Evolutionary conservation across 1,140 invertebrate genomes (phyloP).

Genomic region (Lamellibrachia luymesi): DNA sequence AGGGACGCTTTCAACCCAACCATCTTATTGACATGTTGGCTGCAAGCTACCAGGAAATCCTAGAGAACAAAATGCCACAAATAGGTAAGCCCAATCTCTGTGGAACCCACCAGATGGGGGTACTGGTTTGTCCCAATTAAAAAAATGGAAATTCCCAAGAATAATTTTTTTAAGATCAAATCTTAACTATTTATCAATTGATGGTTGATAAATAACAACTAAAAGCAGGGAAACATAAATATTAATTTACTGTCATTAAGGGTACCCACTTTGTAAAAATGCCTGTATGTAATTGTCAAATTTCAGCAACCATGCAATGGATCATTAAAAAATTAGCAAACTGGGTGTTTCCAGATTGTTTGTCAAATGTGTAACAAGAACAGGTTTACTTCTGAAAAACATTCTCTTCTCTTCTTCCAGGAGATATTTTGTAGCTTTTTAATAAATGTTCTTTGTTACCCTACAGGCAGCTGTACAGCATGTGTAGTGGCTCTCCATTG

Average conservation of each 20-base stretch:
- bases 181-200: no score
- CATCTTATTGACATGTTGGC: conserved; percentile 70
- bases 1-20: conserved; percentile 79
- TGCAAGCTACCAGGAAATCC: conserved; percentile 74
- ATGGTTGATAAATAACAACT: no score
- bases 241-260: no score
- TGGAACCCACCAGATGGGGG: no score
- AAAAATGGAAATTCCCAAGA: no score
- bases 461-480: conserved; percentile 91
- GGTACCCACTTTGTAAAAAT: no score
- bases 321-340: not conserved
- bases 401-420: no score
- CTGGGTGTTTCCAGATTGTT: not conserved
- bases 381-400: not conserved
- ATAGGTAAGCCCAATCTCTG: conserved; percentile 65
- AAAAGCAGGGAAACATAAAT: no score
- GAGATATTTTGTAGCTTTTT: not conserved
- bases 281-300: not conserved
- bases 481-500: conserved; percentile 91
- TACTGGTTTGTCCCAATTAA: no score
- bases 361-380: not conserved
- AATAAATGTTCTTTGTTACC: not conserved
- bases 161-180: no score
- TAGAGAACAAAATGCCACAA: conserved; percentile 87
- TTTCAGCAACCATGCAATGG: not conserved